Conservation (phyloP, 2,113 vertebrate species). For the Mus pahari region DNA sequence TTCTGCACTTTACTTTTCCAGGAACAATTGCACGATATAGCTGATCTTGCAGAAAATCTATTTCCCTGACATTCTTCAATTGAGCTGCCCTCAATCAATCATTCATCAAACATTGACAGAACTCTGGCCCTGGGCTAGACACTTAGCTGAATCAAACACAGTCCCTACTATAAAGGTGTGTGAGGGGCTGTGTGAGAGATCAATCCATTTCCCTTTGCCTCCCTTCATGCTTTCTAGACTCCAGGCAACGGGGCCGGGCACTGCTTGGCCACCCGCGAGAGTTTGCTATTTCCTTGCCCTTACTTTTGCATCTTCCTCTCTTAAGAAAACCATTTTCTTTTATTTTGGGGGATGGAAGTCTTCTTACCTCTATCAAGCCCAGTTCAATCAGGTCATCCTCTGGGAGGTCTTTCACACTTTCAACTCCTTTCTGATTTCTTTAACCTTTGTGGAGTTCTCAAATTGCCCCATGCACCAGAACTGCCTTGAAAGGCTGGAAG, state of each 20-base stretch:
- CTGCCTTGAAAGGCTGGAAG: neutral
- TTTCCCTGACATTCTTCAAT: conserved; percentile 42
- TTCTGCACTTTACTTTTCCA: conserved; percentile 64
- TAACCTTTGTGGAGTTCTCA: neutral
- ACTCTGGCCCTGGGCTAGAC: neutral
- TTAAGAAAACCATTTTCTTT: neutral
- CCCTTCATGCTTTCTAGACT: neutral
- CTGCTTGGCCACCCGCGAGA: neutral
- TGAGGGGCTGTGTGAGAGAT: neutral
- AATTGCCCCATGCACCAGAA: neutral
- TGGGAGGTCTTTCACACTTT: neutral
- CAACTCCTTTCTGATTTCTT: conserved; percentile 34
- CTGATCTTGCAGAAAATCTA: conserved; percentile 58
- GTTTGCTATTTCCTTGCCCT: neutral
- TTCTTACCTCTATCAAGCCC: neutral
- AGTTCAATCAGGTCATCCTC: neutral
- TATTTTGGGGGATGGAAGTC: conserved; percentile 5
- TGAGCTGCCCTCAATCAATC: conserved; percentile 52
- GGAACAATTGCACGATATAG: conserved; percentile 53
- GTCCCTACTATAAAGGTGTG: neutral
- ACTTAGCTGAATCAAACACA: conserved; percentile 58
- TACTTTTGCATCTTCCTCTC: neutral
- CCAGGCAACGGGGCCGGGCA: neutral
- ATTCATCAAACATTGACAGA: conserved; percentile 58
- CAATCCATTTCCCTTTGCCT: conserved; percentile 17